phyloP scores from a whole-genome alignment of 2,113 vertebrate species.

The Microtus montanus region DNA sequence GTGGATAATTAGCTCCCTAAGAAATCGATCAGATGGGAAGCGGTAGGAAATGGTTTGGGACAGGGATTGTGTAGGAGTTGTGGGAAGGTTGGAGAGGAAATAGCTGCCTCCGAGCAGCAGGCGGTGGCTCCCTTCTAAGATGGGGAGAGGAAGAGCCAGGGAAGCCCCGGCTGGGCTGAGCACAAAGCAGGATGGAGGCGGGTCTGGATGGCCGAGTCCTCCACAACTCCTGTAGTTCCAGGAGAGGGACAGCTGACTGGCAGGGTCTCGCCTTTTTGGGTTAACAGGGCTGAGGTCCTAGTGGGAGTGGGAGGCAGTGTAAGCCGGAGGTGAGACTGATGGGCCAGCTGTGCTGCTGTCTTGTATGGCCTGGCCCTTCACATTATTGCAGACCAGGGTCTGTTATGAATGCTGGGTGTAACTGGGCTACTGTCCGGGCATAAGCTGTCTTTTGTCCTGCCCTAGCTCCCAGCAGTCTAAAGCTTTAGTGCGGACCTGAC shows the following conservation, averaged over 20 bases:
- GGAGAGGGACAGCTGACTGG: neutral
- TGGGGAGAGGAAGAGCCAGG: neutral
- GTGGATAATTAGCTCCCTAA: constrained; percentile 71
- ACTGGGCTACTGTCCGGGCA: neutral
- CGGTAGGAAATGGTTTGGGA: constrained; percentile 66
- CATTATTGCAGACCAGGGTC: neutral
- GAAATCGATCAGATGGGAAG: constrained; percentile 77
- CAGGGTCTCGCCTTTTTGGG: neutral
- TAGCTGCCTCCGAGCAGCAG: constrained; percentile 55
- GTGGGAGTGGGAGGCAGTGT: neutral
- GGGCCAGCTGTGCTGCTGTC: neutral
- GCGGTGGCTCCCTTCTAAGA: constrained; percentile 25
- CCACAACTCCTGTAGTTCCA: neutral
- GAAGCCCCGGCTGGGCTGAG: neutral
- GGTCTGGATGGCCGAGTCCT: neutral
- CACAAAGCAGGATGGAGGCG: neutral
- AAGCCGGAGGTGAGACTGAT: neutral
- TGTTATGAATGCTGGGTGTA: neutral
- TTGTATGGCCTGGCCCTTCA: neutral
- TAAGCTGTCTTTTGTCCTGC: neutral
- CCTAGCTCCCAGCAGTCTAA: neutral
- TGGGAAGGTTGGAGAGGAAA: constrained; percentile 60
- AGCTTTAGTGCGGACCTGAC: neutral
- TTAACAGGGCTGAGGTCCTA: neutral
- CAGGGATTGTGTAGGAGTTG: constrained; percentile 73